These are phyloP conservation scores for Cataglyphis cursor DNA, from an alignment of 2,888 invertebrate species.

Conservation along the genomic window DNA sequence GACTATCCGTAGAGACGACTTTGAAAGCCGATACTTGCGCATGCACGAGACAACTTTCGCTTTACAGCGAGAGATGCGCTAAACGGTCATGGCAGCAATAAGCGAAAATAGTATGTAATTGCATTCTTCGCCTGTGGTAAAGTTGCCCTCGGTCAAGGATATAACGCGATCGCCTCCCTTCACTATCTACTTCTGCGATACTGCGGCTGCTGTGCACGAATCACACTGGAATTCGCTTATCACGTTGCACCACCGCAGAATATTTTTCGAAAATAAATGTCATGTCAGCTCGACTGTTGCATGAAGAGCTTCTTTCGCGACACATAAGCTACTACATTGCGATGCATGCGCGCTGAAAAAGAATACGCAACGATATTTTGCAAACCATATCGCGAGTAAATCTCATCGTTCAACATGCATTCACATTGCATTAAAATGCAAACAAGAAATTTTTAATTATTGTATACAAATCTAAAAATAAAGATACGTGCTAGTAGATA, in stretches of 20 bases:
- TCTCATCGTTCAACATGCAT: not conserved
- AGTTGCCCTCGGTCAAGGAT: conserved; percentile 28
- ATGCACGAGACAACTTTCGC: conserved; percentile 53
- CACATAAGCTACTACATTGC: not conserved
- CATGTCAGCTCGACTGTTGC: not conserved
- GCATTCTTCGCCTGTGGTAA: conserved; percentile 31
- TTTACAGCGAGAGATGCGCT: conserved; percentile 19
- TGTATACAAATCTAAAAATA: not conserved
- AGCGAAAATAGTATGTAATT: conserved; percentile 41
- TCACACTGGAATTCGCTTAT: conserved; percentile 25
- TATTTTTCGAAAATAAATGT: conserved; percentile 31
- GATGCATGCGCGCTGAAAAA: not conserved
- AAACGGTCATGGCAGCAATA: conserved; percentile 42
- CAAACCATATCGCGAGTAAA: not conserved
- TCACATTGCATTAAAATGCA: not conserved
- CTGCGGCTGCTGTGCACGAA: not conserved
- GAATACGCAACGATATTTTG: conserved; percentile 1
- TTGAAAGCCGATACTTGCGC: conserved; percentile 48
- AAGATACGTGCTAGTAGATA: too few species aligned
- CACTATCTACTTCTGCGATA: conserved; percentile 6
- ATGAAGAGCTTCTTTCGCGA: conserved; percentile 1
- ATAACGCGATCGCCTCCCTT: not conserved
- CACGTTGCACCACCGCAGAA: not conserved
- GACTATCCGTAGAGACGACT: conserved; percentile 51
- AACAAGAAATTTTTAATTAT: not conserved